Percentiles rank a stretch among this genome's conserved stretches.
These are phyloP conservation scores for Condylura cristata DNA, from an alignment of 2,113 vertebrate species.

Conservation along the genomic window DNA sequence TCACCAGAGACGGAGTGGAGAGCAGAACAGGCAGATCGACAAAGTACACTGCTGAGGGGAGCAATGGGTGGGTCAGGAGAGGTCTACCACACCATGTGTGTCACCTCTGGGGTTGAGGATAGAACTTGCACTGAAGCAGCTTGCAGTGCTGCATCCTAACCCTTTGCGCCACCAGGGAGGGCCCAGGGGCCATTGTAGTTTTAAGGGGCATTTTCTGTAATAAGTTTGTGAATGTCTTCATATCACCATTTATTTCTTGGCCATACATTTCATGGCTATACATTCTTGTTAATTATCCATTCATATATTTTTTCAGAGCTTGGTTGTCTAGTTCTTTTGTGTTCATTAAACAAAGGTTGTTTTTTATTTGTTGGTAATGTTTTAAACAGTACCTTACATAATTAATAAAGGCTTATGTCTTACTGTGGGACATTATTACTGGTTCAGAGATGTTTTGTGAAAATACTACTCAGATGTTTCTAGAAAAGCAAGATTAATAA, in stretches of 20 bases:
- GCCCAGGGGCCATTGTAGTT: neutral
- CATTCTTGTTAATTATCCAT: slow-evolving; percentile 21
- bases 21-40: no score
- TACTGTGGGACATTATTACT: neutral
- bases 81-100: no score
- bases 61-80: no score
- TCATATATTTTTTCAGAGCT: neutral
- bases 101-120: no score
- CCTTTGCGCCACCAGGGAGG: no score
- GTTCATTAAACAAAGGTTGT: neutral
- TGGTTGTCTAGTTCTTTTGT: neutral
- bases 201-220: neutral
- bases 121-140: no score
- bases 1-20: no score
- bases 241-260: neutral
- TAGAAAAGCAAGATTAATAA: slow-evolving; percentile 57
- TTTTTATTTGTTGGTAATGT: slow-evolving; percentile 25
- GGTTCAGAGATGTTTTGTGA: neutral
- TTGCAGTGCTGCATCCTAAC: no score
- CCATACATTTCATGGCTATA: neutral
- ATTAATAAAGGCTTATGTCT: slow-evolving; percentile 37
- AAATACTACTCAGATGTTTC: slow-evolving; percentile 43
- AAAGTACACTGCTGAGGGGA: no score
- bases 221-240: neutral
- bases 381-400: slow-evolving; percentile 16